A percentile compares a stretch with the other conserved stretches of the same genome.
Conservation (phyloP, 2,797 vertebrate genomes). For the Smutsia temminckii region DNA sequence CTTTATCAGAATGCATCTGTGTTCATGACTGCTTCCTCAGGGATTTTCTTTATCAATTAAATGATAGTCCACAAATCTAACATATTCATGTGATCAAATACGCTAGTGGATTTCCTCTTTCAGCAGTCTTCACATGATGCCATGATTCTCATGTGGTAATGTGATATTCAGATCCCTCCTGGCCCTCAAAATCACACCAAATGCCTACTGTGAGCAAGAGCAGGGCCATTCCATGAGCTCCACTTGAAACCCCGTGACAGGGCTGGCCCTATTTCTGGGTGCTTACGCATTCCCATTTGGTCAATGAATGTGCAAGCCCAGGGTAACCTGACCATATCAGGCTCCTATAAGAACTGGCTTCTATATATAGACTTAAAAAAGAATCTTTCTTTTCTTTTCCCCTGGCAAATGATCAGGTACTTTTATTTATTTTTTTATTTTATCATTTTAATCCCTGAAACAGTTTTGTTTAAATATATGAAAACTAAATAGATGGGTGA, state of each 20-base stretch:
- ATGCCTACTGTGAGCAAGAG: background rate
- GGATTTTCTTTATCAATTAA: slow-evolving; percentile 18
- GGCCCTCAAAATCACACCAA: background rate
- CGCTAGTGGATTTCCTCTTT: background rate
- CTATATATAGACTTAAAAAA: background rate
- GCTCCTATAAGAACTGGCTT: background rate
- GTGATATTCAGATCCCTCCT: background rate
- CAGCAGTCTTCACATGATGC: background rate
- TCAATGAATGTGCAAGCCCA: background rate
- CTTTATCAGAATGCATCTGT: background rate
- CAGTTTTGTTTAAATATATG: background rate
- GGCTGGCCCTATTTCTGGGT: background rate
- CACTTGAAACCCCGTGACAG: background rate
- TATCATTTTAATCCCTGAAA: background rate
- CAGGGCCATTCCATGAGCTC: background rate
- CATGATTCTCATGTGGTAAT: background rate
- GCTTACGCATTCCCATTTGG: slow-evolving; percentile 6
- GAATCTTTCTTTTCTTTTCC: background rate
- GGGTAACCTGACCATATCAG: background rate
- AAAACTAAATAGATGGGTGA: background rate
- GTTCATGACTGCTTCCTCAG: background rate
- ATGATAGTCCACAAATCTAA: background rate
- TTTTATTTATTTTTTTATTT: background rate
- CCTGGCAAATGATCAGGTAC: background rate
- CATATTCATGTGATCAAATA: background rate